Conservation (phyloP, 2,888 invertebrate species). For the Platycheirus albimanus region DNA sequence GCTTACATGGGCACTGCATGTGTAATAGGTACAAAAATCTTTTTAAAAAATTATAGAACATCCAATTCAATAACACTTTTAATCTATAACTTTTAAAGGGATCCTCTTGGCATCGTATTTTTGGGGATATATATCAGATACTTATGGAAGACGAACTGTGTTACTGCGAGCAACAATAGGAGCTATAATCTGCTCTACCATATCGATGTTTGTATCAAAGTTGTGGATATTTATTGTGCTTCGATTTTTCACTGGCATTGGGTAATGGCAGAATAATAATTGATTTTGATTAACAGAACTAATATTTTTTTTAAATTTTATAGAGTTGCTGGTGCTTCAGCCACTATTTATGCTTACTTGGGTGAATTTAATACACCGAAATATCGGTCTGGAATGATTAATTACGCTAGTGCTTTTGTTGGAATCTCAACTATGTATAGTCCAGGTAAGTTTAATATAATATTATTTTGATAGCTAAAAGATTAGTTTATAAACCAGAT, state of each 20-base stretch:
- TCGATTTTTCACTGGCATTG: constrained; percentile 84
- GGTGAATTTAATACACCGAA: constrained; percentile 82
- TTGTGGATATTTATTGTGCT: constrained; percentile 84
- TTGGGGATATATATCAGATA: constrained; percentile 85
- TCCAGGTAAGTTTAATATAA: constrained; percentile 76
- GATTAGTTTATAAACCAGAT: too few relatives aligned
- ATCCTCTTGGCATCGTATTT: constrained; percentile 85
- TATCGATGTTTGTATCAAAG: constrained; percentile 83
- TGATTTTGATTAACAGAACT: too few relatives aligned
- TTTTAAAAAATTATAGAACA: not conserved
- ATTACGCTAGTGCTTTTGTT: constrained; percentile 82
- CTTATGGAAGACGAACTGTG: constrained; percentile 83
- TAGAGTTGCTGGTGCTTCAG: constrained; percentile 82
- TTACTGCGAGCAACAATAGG: constrained; percentile 83
- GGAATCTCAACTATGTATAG: constrained; percentile 80
- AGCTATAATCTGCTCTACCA: constrained; percentile 83
- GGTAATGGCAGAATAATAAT: constrained; percentile 81
- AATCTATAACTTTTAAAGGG: constrained; percentile 78
- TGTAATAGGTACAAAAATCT: constrained; percentile 84
- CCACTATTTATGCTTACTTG: constrained; percentile 82
- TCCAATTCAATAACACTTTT: not conserved
- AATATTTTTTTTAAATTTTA: too few relatives aligned
- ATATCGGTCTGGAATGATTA: constrained; percentile 80
- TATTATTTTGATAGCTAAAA: not conserved
- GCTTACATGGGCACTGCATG: constrained; percentile 87